These are phyloP conservation scores for Sciaenops ocellatus DNA, from an alignment of 2,797 vertebrate species.

Conservation along the genomic window DNA sequence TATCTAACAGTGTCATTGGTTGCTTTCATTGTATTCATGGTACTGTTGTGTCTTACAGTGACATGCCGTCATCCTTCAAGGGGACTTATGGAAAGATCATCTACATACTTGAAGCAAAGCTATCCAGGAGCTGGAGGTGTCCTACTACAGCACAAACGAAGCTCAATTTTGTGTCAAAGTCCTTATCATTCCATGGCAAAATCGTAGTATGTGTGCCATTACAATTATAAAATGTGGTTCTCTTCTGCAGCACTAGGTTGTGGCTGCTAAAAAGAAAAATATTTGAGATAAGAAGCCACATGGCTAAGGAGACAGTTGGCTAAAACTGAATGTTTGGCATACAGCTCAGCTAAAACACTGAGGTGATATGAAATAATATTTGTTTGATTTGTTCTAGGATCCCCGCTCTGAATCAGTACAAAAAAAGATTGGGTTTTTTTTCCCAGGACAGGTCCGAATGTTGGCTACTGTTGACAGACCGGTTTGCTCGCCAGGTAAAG, in stretches of 20 bases:
- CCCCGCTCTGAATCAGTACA: conserved; percentile 89
- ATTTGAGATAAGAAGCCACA: neutral
- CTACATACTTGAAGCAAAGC: conserved; percentile 91
- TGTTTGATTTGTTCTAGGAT: conserved; percentile 79
- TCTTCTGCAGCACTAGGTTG: neutral
- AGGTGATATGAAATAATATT: conserved; percentile 2
- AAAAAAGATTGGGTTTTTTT: conserved; percentile 91
- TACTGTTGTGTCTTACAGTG: conserved; percentile 79
- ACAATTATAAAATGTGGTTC: neutral
- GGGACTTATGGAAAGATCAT: conserved; percentile 89
- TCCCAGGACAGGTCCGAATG: conserved; percentile 91
- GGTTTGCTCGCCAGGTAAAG: conserved; percentile 90
- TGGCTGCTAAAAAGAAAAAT: neutral
- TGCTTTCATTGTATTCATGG: neutral
- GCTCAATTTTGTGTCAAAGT: conserved; percentile 90
- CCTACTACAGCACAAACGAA: conserved; percentile 84
- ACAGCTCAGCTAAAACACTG: no score
- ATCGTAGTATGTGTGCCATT: conserved; percentile 79
- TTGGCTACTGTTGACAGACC: conserved; percentile 89
- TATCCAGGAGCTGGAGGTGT: conserved; percentile 90
- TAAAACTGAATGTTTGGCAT: neutral
- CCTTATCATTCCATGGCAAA: conserved; percentile 80
- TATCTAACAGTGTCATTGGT: neutral
- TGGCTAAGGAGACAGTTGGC: neutral
- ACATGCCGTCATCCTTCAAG: conserved; percentile 93